Percentiles rank a stretch among this genome's conserved stretches.
Evolutionary conservation across 2,888 invertebrate genomes (phyloP).

Genomic region (Ennomos quercinarius): DNA sequence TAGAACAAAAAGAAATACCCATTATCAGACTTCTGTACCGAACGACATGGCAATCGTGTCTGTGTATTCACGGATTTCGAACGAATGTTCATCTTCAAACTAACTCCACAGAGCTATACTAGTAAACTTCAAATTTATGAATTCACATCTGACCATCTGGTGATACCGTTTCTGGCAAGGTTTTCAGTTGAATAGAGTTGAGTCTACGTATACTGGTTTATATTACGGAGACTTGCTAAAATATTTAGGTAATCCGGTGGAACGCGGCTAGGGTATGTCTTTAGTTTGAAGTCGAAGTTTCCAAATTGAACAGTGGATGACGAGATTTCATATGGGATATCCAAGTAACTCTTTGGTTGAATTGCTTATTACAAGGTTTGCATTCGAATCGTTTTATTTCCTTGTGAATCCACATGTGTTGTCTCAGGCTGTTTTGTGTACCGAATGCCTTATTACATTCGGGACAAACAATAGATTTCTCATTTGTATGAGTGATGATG

Average conservation of each 20-base stretch:
- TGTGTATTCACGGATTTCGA: not conserved
- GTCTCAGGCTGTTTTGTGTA: slow-evolving; percentile 39
- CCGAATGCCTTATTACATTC: slow-evolving; percentile 37
- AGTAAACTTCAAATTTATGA: slow-evolving; percentile 43
- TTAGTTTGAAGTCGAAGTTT: slow-evolving; percentile 24
- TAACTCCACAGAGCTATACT: slow-evolving; percentile 11
- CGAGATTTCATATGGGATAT: slow-evolving; percentile 29
- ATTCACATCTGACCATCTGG: slow-evolving; percentile 47
- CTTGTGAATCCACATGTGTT: slow-evolving; percentile 46
- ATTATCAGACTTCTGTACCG: slow-evolving; percentile 33
- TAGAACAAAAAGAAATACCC: slow-evolving; percentile 63
- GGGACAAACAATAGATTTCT: slow-evolving; percentile 19
- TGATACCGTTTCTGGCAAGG: slow-evolving; percentile 46
- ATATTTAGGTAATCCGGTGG: slow-evolving; percentile 23
- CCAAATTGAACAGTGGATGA: not conserved
- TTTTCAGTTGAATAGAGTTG: slow-evolving; percentile 43
- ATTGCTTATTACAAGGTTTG: slow-evolving; percentile 27
- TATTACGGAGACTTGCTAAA: slow-evolving; percentile 23
- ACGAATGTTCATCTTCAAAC: not conserved
- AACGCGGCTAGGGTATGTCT: slow-evolving; percentile 31
- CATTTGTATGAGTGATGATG: slow-evolving; percentile 14
- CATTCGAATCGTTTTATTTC: slow-evolving; percentile 37
- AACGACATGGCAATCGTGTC: not conserved
- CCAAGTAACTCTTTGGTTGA: slow-evolving; percentile 27
- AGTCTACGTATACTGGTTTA: slow-evolving; percentile 49